Percentiles rank a stretch among this genome's conserved stretches.
Evolutionary conservation across 1,140 invertebrate species (phyloP).

Genomic region (Aradophagus sp.): DNA sequence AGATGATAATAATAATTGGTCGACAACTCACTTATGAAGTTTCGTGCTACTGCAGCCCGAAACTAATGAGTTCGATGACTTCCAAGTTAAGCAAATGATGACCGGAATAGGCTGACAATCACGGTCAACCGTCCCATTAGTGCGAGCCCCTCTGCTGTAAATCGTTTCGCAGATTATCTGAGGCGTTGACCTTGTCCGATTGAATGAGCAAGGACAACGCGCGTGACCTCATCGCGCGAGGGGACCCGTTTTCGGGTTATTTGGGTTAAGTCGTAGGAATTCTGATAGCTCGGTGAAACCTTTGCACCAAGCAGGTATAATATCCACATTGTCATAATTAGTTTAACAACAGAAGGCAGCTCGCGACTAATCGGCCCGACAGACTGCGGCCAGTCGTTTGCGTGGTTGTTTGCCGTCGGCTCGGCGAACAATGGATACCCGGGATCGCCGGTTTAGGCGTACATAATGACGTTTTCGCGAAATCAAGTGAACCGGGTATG

Average conservation of each 20-base stretch:
- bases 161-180: not conserved
- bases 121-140: too few relatives aligned
- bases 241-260: conserved; percentile 21
- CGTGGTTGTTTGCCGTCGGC: conserved; percentile 40
- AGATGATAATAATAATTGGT: too few relatives aligned
- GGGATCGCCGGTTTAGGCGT: conserved; percentile 2
- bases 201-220: not conserved
- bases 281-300: conserved; percentile 45
- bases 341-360: conserved; percentile 49
- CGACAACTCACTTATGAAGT: too few relatives aligned
- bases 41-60: too few relatives aligned
- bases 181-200: not conserved
- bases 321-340: conserved; percentile 57
- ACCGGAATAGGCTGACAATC: not conserved
- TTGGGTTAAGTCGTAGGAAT: conserved; percentile 44
- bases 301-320: conserved; percentile 41
- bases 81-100: too few relatives aligned
- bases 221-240: not conserved
- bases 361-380: conserved; percentile 37
- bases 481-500: conserved; percentile 62
- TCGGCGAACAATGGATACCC: conserved; percentile 28
- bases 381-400: conserved; percentile 37
- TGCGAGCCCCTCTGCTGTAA: too few relatives aligned
- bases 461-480: too few relatives aligned
- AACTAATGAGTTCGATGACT: too few relatives aligned